Base-by-base conservation (phyloP, 2,797 vertebrate species). In the Microctenopoma steveboyesi region DNA sequence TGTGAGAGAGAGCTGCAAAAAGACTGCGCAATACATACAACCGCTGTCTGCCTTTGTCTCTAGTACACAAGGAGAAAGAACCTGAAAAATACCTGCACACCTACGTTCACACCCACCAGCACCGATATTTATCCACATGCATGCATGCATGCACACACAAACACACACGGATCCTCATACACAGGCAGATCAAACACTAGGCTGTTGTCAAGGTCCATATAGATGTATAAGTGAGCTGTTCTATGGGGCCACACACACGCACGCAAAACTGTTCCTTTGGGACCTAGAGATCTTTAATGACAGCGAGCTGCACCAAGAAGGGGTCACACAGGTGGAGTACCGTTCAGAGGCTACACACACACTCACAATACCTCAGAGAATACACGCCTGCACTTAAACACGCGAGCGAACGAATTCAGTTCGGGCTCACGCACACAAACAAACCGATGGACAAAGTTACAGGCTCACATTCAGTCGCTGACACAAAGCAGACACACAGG, bases 271-370 rank as follows among this genome's bases (percentile, higher is more conserved):
- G 54, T 49, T 82, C 78, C 51, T 82, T 56, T 68, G 78, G 66
- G 79, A 84, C 53, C 42, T 9, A 3, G 49, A 39, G 62, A 71
- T 69, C 78, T 87, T 81, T 81, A 81, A 84, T 87, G 85, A 86
- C 76, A 85, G 76, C 81, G 76, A 81, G 82, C 84, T 85, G 83
- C 64, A 78, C 55, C 54, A 52, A 71, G 74, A 86, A 57, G 72
- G 68, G 81, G 78, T 90, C 81, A 86, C 52, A 56, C 63, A 43
- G 50, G 62, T 35, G 66, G 52, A 65, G 64, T 74, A 78, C 63
- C 50, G 53, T 77, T 80, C 69, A 80, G 64, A 74, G 80, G 76
- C 73, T 72, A 66, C 16, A 53, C 60, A 55, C 64, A 59, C 60
- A 71, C 33, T 46, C 60, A 57, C 64, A 71, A 64, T 55, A 76